phyloP scores from a whole-genome alignment of 2,113 vertebrate species.

The Aldabrachelys gigantea region DNA sequence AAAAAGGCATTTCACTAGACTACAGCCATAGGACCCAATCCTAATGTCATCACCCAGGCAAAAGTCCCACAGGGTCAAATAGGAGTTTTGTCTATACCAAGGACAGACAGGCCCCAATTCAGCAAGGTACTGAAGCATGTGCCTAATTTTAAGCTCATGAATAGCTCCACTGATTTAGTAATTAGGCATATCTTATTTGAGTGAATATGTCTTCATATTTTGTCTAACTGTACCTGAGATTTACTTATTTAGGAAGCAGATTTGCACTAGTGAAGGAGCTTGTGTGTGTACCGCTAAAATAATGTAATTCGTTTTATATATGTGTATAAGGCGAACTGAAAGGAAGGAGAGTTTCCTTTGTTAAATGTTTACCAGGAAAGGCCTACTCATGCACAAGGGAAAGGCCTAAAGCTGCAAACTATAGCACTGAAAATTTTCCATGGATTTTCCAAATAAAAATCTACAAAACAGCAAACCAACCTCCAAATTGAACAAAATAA shows the following conservation, averaged over 20 bases:
- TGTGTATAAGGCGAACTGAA: neutral
- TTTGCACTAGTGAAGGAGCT: neutral
- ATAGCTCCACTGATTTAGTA: neutral
- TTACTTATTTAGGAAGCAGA: neutral
- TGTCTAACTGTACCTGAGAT: neutral
- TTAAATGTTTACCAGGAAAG: neutral
- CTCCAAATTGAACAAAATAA: neutral
- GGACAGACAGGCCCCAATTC: neutral
- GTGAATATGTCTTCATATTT: neutral
- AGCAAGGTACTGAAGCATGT: neutral
- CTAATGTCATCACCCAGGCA: neutral
- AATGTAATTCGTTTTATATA: neutral
- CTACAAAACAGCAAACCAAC: constrained; percentile 11
- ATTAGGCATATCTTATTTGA: neutral
- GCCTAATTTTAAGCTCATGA: neutral
- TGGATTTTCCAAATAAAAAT: constrained; percentile 22
- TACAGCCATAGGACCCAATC: neutral
- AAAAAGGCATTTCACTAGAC: neutral
- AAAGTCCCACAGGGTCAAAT: neutral
- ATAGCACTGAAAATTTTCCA: neutral
- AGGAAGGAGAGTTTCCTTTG: neutral
- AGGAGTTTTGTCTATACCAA: neutral
- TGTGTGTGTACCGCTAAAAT: neutral
- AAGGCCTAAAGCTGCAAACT: neutral
- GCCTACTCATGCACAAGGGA: neutral